Base-by-base conservation (phyloP, 1,140 invertebrate species). In the Scaptodrosophila lebanonensis region DNA sequence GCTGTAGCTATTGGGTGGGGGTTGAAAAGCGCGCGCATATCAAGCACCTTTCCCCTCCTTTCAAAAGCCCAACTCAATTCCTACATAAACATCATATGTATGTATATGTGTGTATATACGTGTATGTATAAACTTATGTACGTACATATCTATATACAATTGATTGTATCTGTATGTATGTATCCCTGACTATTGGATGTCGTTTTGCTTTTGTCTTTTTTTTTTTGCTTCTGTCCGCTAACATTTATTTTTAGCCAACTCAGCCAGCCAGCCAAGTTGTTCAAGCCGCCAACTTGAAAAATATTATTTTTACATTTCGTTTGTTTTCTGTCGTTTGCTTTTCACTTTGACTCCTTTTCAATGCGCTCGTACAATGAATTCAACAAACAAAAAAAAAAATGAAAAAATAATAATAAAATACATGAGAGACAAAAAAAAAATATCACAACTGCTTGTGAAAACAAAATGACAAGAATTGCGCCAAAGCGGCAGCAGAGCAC, bases 281-380 rank as follows among this genome's bases (percentile, higher is more conserved):
- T 82, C 60, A 69, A 82, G 68, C 69, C 75, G 65, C 72, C 69
- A 79, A 82, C 73, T 79, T 82, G 65, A 82, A 73, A 57, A 77
- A 68, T 60, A 79, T 82, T 79, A 82, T 82, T 82, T 79, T 69
- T 82, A 82, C 69, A 82, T 79, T 79, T 72, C 53, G 73, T 62
- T 72, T 77, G 54, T 58, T 27, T 50, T 38, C 38, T 33, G 50
- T 57, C 29, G 62, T 29, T 52, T 60, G 67, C 59, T 77, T 77
- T 77, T 82, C 56, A 68, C 66, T 77, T 75, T 59, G 60, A 69
- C 75, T 79, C 75, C 75, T 79, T 79, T 82, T 75, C 56, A 68
- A 72, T 64, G 32, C 49, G 40, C 12, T 38, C 7, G 22, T 25
- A 25, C 22, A 25, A 25, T 25, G 8, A 25, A 25, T 25, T 25